Evolutionary conservation across 2,113 vertebrate genomes (phyloP).

Genomic region (Rhabdomys dilectus): DNA sequence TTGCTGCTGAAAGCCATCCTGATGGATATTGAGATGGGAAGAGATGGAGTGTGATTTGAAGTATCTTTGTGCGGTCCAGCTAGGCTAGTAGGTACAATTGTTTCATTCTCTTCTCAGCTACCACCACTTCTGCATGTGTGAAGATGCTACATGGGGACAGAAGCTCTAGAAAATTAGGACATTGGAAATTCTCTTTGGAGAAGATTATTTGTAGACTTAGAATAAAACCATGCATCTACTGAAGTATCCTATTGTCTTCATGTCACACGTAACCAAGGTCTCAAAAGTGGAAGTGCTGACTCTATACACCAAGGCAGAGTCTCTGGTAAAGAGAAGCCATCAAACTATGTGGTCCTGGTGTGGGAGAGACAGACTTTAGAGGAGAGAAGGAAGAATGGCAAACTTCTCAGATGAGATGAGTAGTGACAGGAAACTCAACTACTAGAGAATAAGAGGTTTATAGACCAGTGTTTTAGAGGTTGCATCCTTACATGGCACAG

Average conservation of each 20-base stretch:
- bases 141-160: neutral
- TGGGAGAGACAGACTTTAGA: neutral
- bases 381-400: neutral
- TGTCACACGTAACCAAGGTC: neutral
- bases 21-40: neutral
- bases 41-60: neutral
- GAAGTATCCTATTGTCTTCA: neutral
- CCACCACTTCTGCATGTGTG: neutral
- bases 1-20: neutral
- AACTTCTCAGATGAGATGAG: neutral
- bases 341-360: neutral
- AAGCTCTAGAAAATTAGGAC: slow-evolving; percentile 16
- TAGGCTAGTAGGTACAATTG: neutral
- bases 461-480: neutral
- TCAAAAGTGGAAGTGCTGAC: neutral
- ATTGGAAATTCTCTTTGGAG: neutral
- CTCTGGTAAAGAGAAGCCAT: neutral
- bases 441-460: neutral
- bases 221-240: neutral
- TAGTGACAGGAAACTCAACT: neutral
- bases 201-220: slow-evolving; percentile 26
- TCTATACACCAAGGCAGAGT: neutral
- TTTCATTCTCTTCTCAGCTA: neutral
- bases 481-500: neutral
- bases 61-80: slow-evolving; percentile 6